phyloP scores from a whole-genome alignment of 1,140 invertebrate genomes.

The Diploscapter pachys region DNA sequence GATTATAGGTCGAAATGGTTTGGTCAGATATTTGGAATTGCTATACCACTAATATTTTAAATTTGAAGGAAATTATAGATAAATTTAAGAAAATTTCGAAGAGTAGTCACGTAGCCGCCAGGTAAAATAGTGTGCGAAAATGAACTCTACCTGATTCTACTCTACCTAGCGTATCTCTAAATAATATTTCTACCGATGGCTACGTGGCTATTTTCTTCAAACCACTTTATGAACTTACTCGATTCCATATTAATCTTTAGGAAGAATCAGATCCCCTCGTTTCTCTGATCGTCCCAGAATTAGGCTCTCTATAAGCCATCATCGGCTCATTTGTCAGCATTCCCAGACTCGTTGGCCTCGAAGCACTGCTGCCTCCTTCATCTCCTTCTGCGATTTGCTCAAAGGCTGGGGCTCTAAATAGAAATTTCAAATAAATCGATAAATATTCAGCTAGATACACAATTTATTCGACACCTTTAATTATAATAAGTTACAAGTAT shows the following conservation, averaged over 20 bases:
- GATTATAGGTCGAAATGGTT: too few species aligned
- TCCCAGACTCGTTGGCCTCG: constrained; percentile 34
- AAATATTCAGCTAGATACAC: background rate
- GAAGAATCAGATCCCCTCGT: constrained; percentile 29
- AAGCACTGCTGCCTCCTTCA: constrained; percentile 21
- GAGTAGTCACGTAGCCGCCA: too few species aligned
- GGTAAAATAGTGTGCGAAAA: too few species aligned
- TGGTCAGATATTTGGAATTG: too few species aligned
- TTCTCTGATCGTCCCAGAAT: constrained; percentile 38
- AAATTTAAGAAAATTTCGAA: too few species aligned
- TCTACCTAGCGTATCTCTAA: too few species aligned
- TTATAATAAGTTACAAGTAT: background rate
- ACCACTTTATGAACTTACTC: too few species aligned
- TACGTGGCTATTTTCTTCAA: too few species aligned
- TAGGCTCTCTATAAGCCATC: constrained; percentile 53
- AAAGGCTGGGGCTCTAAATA: constrained; percentile 14
- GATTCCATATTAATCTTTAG: background rate
- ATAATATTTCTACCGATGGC: too few species aligned
- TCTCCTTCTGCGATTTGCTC: constrained; percentile 40
- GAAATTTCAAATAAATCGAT: background rate
- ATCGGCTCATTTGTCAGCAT: constrained; percentile 38
- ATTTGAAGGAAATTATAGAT: too few species aligned
- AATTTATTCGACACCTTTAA: background rate
- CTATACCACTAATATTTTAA: too few species aligned
- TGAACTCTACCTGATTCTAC: too few species aligned